These are phyloP conservation scores for Chondrosia reniformis DNA, from an alignment of 37 sponge, comb jelly and placozoan species.

Conservation along the genomic window DNA sequence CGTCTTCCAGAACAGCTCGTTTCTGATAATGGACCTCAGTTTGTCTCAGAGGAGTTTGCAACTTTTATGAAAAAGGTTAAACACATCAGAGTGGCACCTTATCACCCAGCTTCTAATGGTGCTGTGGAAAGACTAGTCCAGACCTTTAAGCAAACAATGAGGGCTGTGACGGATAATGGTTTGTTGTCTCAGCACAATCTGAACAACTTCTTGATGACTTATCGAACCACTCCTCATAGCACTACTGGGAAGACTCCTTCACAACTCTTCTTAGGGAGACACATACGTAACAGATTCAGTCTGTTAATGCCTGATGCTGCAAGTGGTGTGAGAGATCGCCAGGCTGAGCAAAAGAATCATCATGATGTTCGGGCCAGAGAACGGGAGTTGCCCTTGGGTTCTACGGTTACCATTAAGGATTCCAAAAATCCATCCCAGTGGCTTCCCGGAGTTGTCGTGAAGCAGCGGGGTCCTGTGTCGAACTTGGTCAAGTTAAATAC, in stretches of 20 bases:
- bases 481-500: not conserved
- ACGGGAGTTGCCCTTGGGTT: not conserved
- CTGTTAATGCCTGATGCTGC: not conserved
- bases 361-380: not conserved
- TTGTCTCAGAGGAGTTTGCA: constrained; percentile 27
- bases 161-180: not conserved
- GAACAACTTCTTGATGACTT: constrained; percentile 9
- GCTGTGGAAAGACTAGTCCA: constrained; percentile 18
- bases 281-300: not conserved
- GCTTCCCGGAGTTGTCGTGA: not conserved
- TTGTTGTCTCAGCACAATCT: not conserved
- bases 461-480: not conserved
- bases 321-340: not conserved
- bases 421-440: not conserved
- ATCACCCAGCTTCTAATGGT: constrained; percentile 22
- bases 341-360: not conserved
- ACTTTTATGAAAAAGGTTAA: constrained; percentile 20
- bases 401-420: not conserved
- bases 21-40: constrained; percentile 41
- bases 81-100: constrained; percentile 31
- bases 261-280: not conserved
- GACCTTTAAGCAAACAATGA: constrained; percentile 9
- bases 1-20: constrained; percentile 28
- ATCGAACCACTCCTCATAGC: constrained; percentile 25
- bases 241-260: constrained; percentile 20